Conservation (phyloP, 2,113 vertebrate species). For the Ceyx cyanopectus region DNA sequence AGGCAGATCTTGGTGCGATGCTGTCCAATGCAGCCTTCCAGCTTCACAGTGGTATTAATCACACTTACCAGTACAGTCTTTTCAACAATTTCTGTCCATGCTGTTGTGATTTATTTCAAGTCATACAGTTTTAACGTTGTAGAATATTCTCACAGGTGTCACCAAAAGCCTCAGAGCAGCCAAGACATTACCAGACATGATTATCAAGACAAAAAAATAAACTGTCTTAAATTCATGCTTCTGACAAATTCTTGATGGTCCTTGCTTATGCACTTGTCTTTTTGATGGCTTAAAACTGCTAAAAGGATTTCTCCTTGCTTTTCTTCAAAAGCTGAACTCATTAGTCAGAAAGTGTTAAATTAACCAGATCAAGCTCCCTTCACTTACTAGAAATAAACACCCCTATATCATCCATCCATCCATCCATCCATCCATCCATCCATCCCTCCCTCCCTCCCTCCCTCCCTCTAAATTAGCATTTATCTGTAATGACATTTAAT, state of each 20-base stretch:
- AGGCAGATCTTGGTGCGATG: background rate
- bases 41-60: background rate
- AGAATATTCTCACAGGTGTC: background rate
- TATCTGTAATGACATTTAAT: background rate
- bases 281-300: background rate
- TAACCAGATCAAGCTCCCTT: background rate
- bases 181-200: background rate
- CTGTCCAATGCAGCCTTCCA: background rate
- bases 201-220: background rate
- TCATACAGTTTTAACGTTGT: background rate
- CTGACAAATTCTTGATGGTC: background rate
- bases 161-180: background rate
- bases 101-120: background rate
- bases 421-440: background rate
- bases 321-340: background rate
- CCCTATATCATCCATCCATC: background rate
- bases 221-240: background rate
- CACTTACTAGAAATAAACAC: background rate
- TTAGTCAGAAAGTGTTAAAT: background rate
- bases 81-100: background rate
- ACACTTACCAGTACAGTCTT: background rate
- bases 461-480: background rate
- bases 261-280: background rate
- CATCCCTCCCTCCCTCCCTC: background rate
- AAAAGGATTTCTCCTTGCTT: background rate